Base-by-base conservation (phyloP, 1,140 invertebrate species). In the Palaemon carinicauda region DNA sequence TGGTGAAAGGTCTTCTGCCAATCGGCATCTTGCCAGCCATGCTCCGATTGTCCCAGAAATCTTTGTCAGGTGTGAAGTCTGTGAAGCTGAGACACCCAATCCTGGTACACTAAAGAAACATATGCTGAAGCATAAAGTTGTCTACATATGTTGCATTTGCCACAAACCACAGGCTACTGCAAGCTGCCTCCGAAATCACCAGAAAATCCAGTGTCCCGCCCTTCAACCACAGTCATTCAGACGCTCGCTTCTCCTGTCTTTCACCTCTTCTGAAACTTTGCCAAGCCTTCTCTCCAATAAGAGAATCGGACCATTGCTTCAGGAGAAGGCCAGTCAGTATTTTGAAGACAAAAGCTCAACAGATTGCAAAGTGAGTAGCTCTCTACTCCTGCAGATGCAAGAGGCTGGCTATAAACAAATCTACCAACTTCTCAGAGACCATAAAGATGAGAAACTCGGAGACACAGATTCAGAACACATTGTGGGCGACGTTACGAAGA, bases 401-500 rank as follows among this genome's bases (percentile, higher is more conserved):
- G 77, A 54, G 19, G n/a, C 21, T 80, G 77, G 77, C n/a, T 80
- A 80, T 33, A 80, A 33, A 60, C 77, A 80, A 21, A 80, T 80
- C 4, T 80, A 29, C 56, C 52, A 60, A 31, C 52, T 80, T 24
- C 77, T 80, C 19, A 52, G 24, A 60, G 77, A 60, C 24, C 10
- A 56, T 19, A 12, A 27, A 56, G 9, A 14, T 17, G 51, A 19
- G n/a, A n/a, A 19, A 33, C 41, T 41, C 41, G 12, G 12, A 41
- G 10, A 17, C 33, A 33, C 3, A 24, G 12, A 10, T 31, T 29
- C 33, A 29, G 15, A 19, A 29, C 15, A 60, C 14, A 29, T 15
- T 31, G 9, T n/a, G 7, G 19, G 14, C 7, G 17, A 79, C 9
- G 12, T 80, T n/a, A 80, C 56, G 77, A 80, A 80, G 56, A 80